These are phyloP conservation scores for Tapirus terrestris DNA, from an alignment of 2,113 vertebrate genomes.

Conservation along the genomic window DNA sequence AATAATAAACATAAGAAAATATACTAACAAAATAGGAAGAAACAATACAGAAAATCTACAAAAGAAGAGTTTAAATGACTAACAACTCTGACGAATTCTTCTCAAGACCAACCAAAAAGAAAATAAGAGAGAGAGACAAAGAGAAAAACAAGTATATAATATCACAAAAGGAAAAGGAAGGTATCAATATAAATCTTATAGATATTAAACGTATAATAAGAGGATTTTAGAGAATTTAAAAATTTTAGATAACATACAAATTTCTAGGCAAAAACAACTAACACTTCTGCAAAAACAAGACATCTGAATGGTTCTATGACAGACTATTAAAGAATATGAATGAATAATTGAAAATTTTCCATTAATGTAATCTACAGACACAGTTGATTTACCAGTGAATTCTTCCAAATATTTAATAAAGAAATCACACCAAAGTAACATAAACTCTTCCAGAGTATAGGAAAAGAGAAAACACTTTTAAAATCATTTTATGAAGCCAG, in stretches of 20 bases:
- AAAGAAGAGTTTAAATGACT: background rate
- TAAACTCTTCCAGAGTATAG: background rate
- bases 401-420: background rate
- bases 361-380: background rate
- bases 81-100: background rate
- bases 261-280: background rate
- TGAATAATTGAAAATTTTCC: background rate
- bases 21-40: background rate
- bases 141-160: background rate
- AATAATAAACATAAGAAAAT: background rate
- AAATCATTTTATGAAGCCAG: background rate
- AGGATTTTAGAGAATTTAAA: background rate
- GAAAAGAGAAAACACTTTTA: background rate
- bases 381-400: background rate
- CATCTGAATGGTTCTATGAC: background rate
- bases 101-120: background rate
- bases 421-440: background rate
- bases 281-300: background rate
- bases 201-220: background rate
- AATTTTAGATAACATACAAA: background rate
- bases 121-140: background rate
- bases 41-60: background rate
- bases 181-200: background rate
- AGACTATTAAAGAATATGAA: background rate
- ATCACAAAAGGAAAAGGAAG: background rate